These are phyloP conservation scores for Sinopyrophorus schimmeli DNA, from an alignment of 2,888 invertebrate genomes.

Conservation along the genomic window DNA sequence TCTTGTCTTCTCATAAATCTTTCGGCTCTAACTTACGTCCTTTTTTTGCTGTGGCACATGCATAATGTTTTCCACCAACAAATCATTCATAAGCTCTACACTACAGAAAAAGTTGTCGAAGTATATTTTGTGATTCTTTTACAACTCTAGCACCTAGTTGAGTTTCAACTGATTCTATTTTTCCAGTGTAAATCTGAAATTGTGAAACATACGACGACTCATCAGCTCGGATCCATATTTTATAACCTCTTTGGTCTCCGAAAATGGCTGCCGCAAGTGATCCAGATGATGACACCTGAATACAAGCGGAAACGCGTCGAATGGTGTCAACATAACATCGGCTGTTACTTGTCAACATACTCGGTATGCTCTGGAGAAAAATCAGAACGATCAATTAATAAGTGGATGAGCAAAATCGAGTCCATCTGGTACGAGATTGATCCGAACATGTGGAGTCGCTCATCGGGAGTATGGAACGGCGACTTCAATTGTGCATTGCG, in stretches of 20 bases:
- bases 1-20: neutral
- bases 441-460: too few species aligned
- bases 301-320: too few species aligned
- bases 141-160: constrained; percentile 26
- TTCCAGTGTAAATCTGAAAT: constrained; percentile 44
- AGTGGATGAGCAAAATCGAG: too few species aligned
- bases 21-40: constrained; percentile 20
- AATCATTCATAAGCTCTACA: constrained; percentile 27
- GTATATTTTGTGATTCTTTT: constrained; percentile 32
- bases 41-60: constrained; percentile 35
- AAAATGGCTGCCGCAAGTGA: too few species aligned
- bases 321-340: too few species aligned
- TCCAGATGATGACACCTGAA: too few species aligned
- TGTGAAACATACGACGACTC: constrained; percentile 36
- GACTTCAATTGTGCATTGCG: too few species aligned
- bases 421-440: too few species aligned
- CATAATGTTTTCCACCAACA: constrained; percentile 32
- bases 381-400: too few species aligned
- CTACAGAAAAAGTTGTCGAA: constrained; percentile 40
- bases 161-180: constrained; percentile 40
- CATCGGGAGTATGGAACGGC: too few species aligned
- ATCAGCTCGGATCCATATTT: constrained; percentile 39
- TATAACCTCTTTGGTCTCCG: constrained; percentile 40
- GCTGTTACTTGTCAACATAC: too few species aligned
- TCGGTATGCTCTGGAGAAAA: too few species aligned